Evolutionary conservation across 2,888 invertebrate species (phyloP).

Genomic region (Callimorpha dominula): DNA sequence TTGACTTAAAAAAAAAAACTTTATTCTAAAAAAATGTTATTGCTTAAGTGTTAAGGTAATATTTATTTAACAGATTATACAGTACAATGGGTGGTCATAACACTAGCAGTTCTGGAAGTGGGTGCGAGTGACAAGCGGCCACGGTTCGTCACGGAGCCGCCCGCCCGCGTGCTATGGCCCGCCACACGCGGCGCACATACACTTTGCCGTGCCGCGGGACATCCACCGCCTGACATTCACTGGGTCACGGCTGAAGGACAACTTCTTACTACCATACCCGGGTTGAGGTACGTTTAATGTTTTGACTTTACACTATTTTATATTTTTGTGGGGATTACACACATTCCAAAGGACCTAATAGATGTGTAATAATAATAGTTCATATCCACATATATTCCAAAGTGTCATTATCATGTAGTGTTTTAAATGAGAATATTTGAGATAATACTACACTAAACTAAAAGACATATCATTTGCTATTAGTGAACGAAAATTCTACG

Average conservation of each 20-base stretch:
- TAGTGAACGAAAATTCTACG: no score
- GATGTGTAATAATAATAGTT: no score
- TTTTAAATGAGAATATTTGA: no score
- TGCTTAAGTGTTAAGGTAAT: slow-evolving; percentile 14
- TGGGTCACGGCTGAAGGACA: slow-evolving; percentile 83
- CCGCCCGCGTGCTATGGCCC: slow-evolving; percentile 80
- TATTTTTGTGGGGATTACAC: no score
- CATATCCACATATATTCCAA: no score
- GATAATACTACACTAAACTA: no score
- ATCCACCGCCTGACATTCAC: slow-evolving; percentile 77
- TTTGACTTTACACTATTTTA: no score
- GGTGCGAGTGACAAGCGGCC: slow-evolving; percentile 77
- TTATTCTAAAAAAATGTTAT: background rate
- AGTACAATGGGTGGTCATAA: slow-evolving; percentile 60
- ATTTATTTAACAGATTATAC: slow-evolving; percentile 49
- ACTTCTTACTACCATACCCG: slow-evolving; percentile 80
- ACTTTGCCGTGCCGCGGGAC: slow-evolving; percentile 75
- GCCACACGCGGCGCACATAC: slow-evolving; percentile 80
- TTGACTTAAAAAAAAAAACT: no score
- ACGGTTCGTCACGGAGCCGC: slow-evolving; percentile 76
- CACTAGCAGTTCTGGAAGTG: slow-evolving; percentile 60
- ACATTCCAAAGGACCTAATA: no score
- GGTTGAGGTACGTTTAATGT: slow-evolving; percentile 66
- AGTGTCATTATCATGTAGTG: no score
- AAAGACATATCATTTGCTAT: no score